Percentiles rank a stretch among this genome's conserved stretches.
phyloP scores from a whole-genome alignment of 2,113 vertebrate genomes.

The Typhlomys cinereus region DNA sequence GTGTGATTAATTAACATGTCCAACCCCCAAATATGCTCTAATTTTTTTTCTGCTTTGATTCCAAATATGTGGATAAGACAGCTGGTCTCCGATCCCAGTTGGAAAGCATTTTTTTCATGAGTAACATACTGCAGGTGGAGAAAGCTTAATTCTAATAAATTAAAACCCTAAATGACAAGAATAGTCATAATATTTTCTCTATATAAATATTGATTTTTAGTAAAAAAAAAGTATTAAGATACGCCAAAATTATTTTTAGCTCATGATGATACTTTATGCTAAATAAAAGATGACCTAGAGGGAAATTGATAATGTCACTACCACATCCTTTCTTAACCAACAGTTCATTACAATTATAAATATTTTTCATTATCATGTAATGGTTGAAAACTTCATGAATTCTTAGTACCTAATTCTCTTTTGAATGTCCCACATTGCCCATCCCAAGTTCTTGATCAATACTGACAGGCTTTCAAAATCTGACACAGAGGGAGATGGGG shows the following conservation, averaged over 20 bases:
- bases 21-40: not conserved
- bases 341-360: slow-evolving; percentile 7
- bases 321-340: slow-evolving; percentile 31
- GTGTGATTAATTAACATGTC: slow-evolving; percentile 9
- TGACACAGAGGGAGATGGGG: not conserved
- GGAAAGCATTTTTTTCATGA: slow-evolving; percentile 54
- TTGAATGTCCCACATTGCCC: not conserved
- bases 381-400: not conserved
- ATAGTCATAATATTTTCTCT: slow-evolving; percentile 53
- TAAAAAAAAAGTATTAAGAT: not conserved
- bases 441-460: not conserved
- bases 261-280: not conserved
- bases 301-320: not conserved
- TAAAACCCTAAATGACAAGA: slow-evolving; percentile 49
- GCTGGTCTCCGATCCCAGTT: not conserved
- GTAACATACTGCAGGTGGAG: slow-evolving; percentile 50
- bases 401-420: not conserved
- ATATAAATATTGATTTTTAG: slow-evolving; percentile 48
- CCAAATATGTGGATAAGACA: slow-evolving; percentile 58
- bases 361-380: not conserved
- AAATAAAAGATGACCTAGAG: not conserved
- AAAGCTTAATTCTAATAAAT: slow-evolving; percentile 45
- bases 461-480: not conserved
- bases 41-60: slow-evolving; percentile 54
- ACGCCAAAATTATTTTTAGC: slow-evolving; percentile 41